phyloP scores from a whole-genome alignment of 2,797 vertebrate species.

The Pogonophryne albipinna region DNA sequence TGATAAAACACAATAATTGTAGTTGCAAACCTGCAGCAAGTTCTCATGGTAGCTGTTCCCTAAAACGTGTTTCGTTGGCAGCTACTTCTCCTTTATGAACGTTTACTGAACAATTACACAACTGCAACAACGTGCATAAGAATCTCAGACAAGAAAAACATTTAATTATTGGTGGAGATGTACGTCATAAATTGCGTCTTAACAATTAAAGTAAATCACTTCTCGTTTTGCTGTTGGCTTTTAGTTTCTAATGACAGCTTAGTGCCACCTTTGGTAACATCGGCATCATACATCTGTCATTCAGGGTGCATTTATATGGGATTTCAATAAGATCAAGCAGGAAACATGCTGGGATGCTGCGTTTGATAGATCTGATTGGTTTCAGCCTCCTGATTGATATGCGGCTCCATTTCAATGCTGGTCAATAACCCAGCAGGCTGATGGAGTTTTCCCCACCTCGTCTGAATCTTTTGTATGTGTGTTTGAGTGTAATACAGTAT shows the following conservation, averaged over 20 bases:
- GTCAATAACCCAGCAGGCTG: constrained; percentile 52
- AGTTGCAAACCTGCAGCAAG: not conserved
- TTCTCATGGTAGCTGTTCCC: not conserved
- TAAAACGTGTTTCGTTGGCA: not conserved
- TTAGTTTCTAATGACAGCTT: not conserved
- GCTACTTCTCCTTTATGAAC: constrained; percentile 16
- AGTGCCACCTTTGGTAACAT: not conserved
- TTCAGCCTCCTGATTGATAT: constrained; percentile 48
- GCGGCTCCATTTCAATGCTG: constrained; percentile 27
- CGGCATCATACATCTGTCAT: not conserved
- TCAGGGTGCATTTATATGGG: constrained; percentile 3
- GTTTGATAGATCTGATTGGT: constrained; percentile 29
- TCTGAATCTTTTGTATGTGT: not conserved
- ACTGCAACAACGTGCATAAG: not conserved
- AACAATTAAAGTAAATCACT: not conserved
- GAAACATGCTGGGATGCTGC: not conserved
- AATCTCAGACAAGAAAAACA: not conserved
- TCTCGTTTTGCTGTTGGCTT: not conserved
- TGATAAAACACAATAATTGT: no score
- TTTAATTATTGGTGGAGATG: not conserved
- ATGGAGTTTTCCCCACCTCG: constrained; percentile 36
- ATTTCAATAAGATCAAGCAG: constrained; percentile 7
- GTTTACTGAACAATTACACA: not conserved
- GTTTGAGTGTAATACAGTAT: constrained; percentile 1
- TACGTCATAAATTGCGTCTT: not conserved